A percentile compares a stretch with the other conserved stretches of the same genome.
Conservation (phyloP, 2,113 vertebrate genomes). For the Poicephalus meyeri region DNA sequence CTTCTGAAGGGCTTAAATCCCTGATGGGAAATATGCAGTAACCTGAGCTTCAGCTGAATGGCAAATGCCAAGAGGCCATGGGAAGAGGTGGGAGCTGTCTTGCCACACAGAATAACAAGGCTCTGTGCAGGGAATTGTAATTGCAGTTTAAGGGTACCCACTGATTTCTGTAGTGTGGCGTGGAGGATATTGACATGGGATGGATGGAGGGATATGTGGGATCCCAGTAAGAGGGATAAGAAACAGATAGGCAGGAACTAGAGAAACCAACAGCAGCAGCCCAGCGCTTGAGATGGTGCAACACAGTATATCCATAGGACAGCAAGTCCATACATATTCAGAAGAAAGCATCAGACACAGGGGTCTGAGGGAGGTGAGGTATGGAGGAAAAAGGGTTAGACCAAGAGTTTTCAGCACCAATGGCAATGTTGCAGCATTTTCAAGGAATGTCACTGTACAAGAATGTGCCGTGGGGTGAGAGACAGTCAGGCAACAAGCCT, state of each 20-base stretch:
- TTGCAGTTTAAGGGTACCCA: background rate
- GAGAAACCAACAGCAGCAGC: background rate
- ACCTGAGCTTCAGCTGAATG: background rate
- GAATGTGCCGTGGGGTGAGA: background rate
- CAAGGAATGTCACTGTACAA: background rate
- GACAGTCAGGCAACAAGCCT: background rate
- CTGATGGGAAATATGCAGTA: background rate
- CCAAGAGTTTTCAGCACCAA: background rate
- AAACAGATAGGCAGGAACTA: background rate
- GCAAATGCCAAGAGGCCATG: fast-evolving
- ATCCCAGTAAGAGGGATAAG: fast-evolving
- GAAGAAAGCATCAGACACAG: background rate
- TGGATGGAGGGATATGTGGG: background rate
- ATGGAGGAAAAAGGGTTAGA: background rate
- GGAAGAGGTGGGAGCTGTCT: background rate
- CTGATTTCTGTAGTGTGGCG: background rate
- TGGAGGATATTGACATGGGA: fast-evolving
- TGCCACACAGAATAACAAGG: background rate
- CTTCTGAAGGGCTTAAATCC: background rate
- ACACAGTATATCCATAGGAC: fast-evolving
- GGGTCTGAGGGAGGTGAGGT: background rate
- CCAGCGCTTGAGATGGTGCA: background rate
- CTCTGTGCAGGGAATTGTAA: fast-evolving
- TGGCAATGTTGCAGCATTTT: background rate
- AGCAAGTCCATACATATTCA: background rate